Conservation (phyloP, 1,140 invertebrate species). For the Drosophila gunungcola region DNA sequence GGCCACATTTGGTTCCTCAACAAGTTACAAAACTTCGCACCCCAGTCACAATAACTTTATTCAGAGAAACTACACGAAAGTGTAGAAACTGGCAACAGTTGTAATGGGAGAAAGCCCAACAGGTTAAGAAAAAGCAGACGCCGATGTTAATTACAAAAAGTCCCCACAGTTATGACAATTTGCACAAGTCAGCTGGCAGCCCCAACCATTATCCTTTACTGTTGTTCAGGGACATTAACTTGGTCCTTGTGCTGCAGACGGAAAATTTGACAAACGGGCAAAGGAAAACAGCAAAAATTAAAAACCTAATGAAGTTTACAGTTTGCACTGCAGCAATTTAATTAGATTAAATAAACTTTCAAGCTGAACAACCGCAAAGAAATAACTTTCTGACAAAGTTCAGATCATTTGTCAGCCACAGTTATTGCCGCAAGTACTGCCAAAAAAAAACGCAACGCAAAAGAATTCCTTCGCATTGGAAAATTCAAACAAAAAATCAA, state of each 20-base stretch:
- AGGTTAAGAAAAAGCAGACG: constrained; percentile 47
- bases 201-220: constrained; percentile 12
- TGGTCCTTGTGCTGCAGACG: constrained; percentile 35
- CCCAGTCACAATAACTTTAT: constrained; percentile 15
- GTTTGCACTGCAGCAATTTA: constrained; percentile 53
- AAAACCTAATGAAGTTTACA: constrained; percentile 61
- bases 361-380: constrained; percentile 13
- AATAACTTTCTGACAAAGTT: constrained; percentile 58
- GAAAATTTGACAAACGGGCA: constrained; percentile 23
- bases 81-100: constrained; percentile 17
- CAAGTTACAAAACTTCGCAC: constrained; percentile 17
- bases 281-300: constrained; percentile 14
- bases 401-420: constrained; percentile 64
- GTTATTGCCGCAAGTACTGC: constrained; percentile 36
- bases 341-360: constrained; percentile 66
- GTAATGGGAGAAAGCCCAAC: constrained; percentile 43
- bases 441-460: constrained; percentile 16
- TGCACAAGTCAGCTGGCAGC: constrained; percentile 19
- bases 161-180: constrained; percentile 65
- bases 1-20: constrained; percentile 17
- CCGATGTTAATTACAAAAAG: constrained; percentile 51
- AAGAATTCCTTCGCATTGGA: constrained; percentile 8
- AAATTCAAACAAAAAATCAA: constrained; percentile 64
- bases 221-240: constrained; percentile 64
- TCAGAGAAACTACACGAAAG: constrained; percentile 26